Evolutionary conservation across 2,888 invertebrate genomes (phyloP).

Genomic region (Adineta ricciae): DNA sequence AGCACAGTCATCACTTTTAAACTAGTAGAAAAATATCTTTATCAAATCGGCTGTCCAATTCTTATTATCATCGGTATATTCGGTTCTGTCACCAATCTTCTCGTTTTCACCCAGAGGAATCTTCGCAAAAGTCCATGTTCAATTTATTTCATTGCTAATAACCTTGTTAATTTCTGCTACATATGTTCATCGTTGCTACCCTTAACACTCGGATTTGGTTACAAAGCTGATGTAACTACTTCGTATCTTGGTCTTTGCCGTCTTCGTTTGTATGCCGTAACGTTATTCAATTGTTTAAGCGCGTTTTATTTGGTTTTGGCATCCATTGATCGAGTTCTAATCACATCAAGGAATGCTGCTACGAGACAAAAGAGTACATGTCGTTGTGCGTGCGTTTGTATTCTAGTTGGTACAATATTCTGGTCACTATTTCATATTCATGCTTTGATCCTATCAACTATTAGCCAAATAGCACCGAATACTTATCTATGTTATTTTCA

Average conservation of each 20-base stretch:
- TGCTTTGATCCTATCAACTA: neutral
- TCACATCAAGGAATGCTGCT: neutral
- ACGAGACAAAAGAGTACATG: neutral
- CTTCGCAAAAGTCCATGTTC: too few species aligned
- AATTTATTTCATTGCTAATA: too few species aligned
- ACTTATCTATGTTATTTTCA: neutral
- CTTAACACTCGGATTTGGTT: too few species aligned
- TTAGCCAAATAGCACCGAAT: neutral
- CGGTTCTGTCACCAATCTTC: neutral
- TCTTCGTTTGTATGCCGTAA: too few species aligned
- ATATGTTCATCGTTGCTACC: too few species aligned
- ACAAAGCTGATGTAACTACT: too few species aligned
- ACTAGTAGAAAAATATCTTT: neutral
- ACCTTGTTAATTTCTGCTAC: too few species aligned
- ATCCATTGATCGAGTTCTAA: neutral
- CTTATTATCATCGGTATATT: neutral
- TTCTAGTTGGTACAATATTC: neutral
- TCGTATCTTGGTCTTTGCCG: too few species aligned
- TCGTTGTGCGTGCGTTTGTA: neutral
- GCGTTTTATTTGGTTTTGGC: too few species aligned
- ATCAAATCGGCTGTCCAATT: neutral
- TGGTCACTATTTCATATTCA: neutral
- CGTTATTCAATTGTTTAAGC: too few species aligned
- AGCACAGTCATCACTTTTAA: too few species aligned
- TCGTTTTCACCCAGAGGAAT: neutral